These are phyloP conservation scores for Lottia scabra DNA, from an alignment of 2,888 invertebrate species.

Conservation along the genomic window DNA sequence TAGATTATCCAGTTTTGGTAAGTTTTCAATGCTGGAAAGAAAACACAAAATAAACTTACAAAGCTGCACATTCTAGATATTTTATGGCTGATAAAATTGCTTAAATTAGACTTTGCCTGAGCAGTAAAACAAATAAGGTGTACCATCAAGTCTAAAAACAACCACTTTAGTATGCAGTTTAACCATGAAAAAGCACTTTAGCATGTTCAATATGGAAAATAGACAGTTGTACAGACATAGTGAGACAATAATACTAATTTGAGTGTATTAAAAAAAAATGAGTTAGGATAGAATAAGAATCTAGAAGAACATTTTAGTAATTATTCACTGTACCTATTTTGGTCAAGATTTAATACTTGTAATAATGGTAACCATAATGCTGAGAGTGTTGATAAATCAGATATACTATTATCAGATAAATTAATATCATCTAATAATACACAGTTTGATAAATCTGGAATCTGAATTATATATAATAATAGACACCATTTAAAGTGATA, in stretches of 20 bases:
- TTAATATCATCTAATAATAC: slow-evolving; percentile 55
- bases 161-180: too few relatives aligned
- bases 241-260: too few relatives aligned
- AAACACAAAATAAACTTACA: slow-evolving; percentile 5
- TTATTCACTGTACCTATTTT: slow-evolving; percentile 57
- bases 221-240: too few relatives aligned
- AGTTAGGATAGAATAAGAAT: too few relatives aligned
- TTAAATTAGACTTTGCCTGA: too few relatives aligned
- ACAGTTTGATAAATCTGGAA: slow-evolving; percentile 59
- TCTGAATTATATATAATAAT: slow-evolving; percentile 37
- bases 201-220: too few relatives aligned
- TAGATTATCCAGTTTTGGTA: slow-evolving; percentile 37
- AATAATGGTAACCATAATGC: slow-evolving; percentile 59
- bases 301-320: neutral
- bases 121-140: too few relatives aligned
- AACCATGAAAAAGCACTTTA: too few relatives aligned
- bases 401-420: slow-evolving; percentile 62
- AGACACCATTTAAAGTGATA: too few relatives aligned
- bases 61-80: slow-evolving; percentile 8
- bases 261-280: too few relatives aligned
- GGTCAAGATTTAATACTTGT: slow-evolving; percentile 40
- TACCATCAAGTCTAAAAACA: too few relatives aligned
- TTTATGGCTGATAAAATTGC: too few relatives aligned
- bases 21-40: slow-evolving; percentile 36
- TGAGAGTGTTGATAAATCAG: slow-evolving; percentile 40